Evolutionary conservation across 53 echinoderm and acorn worm genomes (phyloP).

Genomic region (Stichopus horrens): DNA sequence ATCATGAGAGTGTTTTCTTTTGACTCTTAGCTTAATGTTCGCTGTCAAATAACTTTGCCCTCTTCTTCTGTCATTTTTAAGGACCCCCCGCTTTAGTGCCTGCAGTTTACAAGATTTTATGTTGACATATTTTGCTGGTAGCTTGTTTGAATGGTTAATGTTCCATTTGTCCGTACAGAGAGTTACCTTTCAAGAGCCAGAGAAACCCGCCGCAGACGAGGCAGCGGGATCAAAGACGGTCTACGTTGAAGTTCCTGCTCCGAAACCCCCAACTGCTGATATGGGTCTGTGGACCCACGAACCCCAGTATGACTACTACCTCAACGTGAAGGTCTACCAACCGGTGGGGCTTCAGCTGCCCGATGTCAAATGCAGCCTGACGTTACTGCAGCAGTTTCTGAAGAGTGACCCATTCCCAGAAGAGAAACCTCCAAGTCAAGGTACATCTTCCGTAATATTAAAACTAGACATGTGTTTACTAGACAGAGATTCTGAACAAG

Average conservation of each 20-base stretch:
- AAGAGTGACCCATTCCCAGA: slow-evolving; percentile 59
- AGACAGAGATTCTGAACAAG: too few species aligned
- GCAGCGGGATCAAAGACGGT: slow-evolving; percentile 51
- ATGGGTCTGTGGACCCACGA: slow-evolving; percentile 93
- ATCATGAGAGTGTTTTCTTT: too few species aligned
- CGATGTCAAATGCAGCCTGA: slow-evolving; percentile 86
- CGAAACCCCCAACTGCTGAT: slow-evolving; percentile 74
- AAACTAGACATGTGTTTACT: too few species aligned
- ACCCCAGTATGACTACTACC: slow-evolving; percentile 84
- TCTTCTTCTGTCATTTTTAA: too few species aligned
- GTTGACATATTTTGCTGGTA: not conserved
- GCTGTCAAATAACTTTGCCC: too few species aligned
- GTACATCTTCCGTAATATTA: not conserved
- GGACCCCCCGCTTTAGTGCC: too few species aligned
- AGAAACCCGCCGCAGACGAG: slow-evolving; percentile 40
- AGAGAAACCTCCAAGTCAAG: slow-evolving; percentile 50
- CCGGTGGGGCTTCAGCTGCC: slow-evolving; percentile 68
- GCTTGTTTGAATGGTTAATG: not conserved
- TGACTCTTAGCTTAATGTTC: too few species aligned
- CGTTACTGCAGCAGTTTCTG: slow-evolving; percentile 77
- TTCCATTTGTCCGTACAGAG: slow-evolving; percentile 51
- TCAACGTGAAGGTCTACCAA: slow-evolving; percentile 79
- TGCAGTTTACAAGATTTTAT: too few species aligned
- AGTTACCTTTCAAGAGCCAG: slow-evolving; percentile 70
- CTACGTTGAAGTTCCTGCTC: slow-evolving; percentile 82